phyloP scores from a whole-genome alignment of 2,797 vertebrate species.

The Perdix hodgsoniae region DNA sequence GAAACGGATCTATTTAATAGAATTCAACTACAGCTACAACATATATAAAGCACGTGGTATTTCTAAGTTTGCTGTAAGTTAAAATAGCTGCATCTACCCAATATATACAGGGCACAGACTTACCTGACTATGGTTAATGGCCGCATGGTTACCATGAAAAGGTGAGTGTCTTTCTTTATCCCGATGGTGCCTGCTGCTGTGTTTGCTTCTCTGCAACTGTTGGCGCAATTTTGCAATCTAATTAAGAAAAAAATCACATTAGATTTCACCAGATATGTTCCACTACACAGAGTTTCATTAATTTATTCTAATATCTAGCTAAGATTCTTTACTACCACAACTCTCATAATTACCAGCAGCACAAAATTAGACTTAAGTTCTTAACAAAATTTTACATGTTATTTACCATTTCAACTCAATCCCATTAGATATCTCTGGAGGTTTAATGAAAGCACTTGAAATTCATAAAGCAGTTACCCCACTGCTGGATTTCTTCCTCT shows the following conservation, averaged over 20 bases:
- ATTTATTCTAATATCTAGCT: neutral
- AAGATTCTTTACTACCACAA: neutral
- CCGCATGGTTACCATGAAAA: slow-evolving; percentile 96
- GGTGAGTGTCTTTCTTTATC: slow-evolving; percentile 98
- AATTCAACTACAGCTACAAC: neutral
- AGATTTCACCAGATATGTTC: neutral
- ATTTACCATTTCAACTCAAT: neutral
- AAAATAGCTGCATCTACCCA: neutral
- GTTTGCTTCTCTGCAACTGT: slow-evolving; percentile 97
- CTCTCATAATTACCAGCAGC: neutral
- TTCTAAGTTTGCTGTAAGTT: neutral
- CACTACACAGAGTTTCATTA: neutral
- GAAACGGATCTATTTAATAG: fast-evolving
- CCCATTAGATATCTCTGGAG: neutral
- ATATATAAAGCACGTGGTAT: neutral
- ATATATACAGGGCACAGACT: neutral
- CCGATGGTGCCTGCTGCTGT: slow-evolving; percentile 96
- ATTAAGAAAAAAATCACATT: neutral
- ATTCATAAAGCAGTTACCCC: neutral
- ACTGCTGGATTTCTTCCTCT: neutral
- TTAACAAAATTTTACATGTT: neutral
- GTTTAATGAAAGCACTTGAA: neutral
- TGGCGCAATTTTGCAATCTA: slow-evolving; percentile 98
- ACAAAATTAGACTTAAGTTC: neutral
- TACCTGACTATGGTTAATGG: slow-evolving; percentile 97